Base-by-base conservation (phyloP, 2,113 vertebrate genomes). In the Miniopterus natalensis region DNA sequence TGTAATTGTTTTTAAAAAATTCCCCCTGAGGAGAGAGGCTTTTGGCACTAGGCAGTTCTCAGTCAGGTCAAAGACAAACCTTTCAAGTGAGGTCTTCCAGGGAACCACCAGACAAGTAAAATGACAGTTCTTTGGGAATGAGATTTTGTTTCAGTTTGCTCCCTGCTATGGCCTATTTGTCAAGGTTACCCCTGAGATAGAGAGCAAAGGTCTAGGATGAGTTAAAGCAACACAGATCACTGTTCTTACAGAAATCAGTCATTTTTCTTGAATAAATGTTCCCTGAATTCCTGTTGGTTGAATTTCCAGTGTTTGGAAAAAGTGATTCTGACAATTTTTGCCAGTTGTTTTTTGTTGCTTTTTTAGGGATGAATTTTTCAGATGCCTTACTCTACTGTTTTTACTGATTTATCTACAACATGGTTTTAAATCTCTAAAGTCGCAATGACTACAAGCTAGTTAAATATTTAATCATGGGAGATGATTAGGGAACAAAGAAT, bases 401-500 rank as follows among this genome's bases (percentile, higher is more conserved):
- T 71, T 29, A 86, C 27, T 63, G 25, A 47, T 65, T 90, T 53
- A 47, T 53, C 15, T 53, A 70, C 23, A 47, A 53, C n/a, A 53
- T 14, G n/a, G 17, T 47, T 70, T 77, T 75, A 90, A 85, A 87
- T 87, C 29, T 70, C n/a, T 90, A 59, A 93, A 66, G 45, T 49
- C 75, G 91, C 77, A 31, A 6, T 81, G 42, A 94, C 2, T 12
- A 15, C 42, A 40, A 15, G 17, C 42, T 74, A 88, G 91, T 84
- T 93, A 84, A 87, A 51, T 49, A 87, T 84, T 81, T 88, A 42
- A 74, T 84, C 36, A 55, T 61, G n/a, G 49, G 57, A 74, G 40
- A 53, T 51, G 29, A 79, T 75, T 75, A 70, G 8, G 40, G 45
- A 45, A 91, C 57, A 86, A 12, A 18, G 36, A 81, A 75, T 47